These are phyloP conservation scores for Ophion obscuratus DNA, from an alignment of 2,888 invertebrate species.

Conservation along the genomic window DNA sequence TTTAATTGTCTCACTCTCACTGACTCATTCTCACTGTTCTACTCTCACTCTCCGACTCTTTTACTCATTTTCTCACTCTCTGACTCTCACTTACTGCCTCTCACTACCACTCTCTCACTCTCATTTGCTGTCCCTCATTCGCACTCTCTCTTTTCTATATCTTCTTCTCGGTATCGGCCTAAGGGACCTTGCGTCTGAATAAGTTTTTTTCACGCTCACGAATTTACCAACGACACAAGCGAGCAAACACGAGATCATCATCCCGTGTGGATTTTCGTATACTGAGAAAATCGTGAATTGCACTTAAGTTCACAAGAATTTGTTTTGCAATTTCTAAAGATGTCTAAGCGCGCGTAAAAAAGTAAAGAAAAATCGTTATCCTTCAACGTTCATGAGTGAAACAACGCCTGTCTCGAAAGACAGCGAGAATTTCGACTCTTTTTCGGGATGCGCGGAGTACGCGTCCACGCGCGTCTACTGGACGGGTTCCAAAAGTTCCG, in stretches of 20 bases:
- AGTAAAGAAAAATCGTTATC: slow-evolving; percentile 26
- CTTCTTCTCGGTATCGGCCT: background rate
- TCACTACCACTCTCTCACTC: too few relatives aligned
- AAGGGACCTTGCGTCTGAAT: background rate
- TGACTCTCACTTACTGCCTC: too few relatives aligned
- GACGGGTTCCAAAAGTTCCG: slow-evolving; percentile 60
- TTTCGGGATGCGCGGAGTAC: slow-evolving; percentile 8
- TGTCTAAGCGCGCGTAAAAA: background rate
- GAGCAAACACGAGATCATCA: background rate
- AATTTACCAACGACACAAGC: slow-evolving; percentile 7
- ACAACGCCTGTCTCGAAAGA: too few relatives aligned
- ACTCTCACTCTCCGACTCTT: too few relatives aligned
- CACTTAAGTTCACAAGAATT: background rate
- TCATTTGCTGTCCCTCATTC: too few relatives aligned
- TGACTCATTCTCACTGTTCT: background rate
- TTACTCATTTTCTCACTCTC: too few relatives aligned
- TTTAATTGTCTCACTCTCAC: background rate
- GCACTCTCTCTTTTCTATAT: background rate
- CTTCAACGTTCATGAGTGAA: background rate
- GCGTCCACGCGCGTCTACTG: slow-evolving; percentile 39
- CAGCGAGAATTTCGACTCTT: too few relatives aligned
- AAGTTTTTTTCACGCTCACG: background rate
- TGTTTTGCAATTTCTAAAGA: slow-evolving; percentile 11
- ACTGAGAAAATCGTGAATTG: background rate
- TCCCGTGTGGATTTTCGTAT: slow-evolving; percentile 4